Evolutionary conservation across 2,888 invertebrate species (phyloP).

Genomic region (Mayetiola destructor): DNA sequence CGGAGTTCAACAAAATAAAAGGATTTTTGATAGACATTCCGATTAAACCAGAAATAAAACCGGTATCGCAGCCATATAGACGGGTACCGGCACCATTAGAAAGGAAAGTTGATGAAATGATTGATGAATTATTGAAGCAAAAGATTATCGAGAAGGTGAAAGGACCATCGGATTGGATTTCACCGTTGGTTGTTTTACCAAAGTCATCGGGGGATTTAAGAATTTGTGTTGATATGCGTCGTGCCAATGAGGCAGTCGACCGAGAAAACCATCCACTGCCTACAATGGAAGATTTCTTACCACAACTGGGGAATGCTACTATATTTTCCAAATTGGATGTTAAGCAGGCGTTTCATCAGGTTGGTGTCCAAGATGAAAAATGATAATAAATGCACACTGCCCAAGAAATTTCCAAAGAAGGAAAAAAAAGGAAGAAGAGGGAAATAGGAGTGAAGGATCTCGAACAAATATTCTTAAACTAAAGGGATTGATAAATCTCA

Average conservation of each 20-base stretch:
- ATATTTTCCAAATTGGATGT: slow-evolving; percentile 26
- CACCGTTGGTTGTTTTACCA: slow-evolving; percentile 26
- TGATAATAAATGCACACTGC: too few relatives aligned
- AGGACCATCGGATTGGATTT: slow-evolving; percentile 26
- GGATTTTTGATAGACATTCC: slow-evolving; percentile 22
- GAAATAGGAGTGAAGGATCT: too few relatives aligned
- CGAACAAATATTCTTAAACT: too few relatives aligned
- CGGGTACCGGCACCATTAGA: slow-evolving; percentile 25
- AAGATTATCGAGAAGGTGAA: slow-evolving; percentile 27
- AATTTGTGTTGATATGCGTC: slow-evolving; percentile 28
- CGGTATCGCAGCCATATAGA: slow-evolving; percentile 25
- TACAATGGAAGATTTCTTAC: slow-evolving; percentile 22
- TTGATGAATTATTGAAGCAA: slow-evolving; percentile 20
- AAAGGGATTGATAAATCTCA: too few relatives aligned
- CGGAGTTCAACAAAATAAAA: slow-evolving; percentile 25
- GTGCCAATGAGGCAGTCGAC: slow-evolving; percentile 26
- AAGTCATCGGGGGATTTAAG: slow-evolving; percentile 23
- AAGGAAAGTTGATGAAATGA: slow-evolving; percentile 15
- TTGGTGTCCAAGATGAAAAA: too few relatives aligned
- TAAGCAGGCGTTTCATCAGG: slow-evolving; percentile 24
- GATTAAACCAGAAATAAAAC: slow-evolving; percentile 22
- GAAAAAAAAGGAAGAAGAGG: too few relatives aligned
- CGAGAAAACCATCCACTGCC: slow-evolving; percentile 21
- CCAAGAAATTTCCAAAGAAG: too few relatives aligned
- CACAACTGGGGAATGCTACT: slow-evolving; percentile 20